These are phyloP conservation scores for Eutrigla gurnardus DNA, from an alignment of 2,797 vertebrate genomes.

Conservation along the genomic window DNA sequence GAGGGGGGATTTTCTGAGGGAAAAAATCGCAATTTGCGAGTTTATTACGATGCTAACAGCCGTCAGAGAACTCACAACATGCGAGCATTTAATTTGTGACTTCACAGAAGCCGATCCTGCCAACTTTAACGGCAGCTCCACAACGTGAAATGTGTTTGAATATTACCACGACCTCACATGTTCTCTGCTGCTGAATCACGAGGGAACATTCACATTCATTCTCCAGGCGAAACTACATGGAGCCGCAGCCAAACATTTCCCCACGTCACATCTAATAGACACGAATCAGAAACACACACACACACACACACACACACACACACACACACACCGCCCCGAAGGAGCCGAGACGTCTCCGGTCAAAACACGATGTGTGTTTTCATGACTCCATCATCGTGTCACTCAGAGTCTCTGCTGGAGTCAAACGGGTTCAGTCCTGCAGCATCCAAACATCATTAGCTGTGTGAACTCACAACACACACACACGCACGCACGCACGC, in stretches of 20 bases:
- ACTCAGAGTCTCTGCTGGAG: conserved; percentile 12
- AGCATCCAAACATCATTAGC: conserved; percentile 52
- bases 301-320: no score
- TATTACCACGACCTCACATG: conserved; percentile 30
- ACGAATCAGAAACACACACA: conserved; percentile 32
- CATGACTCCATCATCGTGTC: conserved; percentile 20
- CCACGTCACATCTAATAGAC: conserved; percentile 39
- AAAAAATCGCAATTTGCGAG: no score
- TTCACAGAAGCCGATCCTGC: no score
- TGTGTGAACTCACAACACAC: conserved; percentile 32
- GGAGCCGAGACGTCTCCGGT: conserved; percentile 37
- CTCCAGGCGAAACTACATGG: conserved; percentile 39
- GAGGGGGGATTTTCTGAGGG: no score
- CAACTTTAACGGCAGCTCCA: no score
- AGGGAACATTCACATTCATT: conserved; percentile 38
- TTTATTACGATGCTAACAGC: no score
- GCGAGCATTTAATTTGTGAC: no score
- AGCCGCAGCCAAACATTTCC: conserved; percentile 34
- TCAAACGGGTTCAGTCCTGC: conserved; percentile 47
- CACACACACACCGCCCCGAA: conserved; percentile 23
- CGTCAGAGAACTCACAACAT: no score
- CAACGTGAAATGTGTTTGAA: no score
- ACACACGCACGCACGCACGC: conserved; percentile 8
- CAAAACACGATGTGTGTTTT: conserved; percentile 43
- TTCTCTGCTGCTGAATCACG: conserved; percentile 29